phyloP scores from a whole-genome alignment of 2,113 vertebrate species.

The Pygathrix nemaeus region DNA sequence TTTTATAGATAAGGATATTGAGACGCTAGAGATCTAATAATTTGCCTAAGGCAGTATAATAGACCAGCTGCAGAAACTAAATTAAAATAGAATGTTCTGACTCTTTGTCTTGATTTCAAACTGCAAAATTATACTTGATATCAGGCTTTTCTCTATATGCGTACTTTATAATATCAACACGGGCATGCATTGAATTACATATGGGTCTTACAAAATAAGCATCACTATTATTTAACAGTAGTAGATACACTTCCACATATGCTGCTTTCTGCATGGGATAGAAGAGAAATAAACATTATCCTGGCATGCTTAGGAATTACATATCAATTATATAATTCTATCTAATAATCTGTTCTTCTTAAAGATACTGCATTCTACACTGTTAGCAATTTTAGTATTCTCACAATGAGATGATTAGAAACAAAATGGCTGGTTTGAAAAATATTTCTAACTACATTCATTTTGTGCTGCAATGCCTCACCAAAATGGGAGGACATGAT shows the following conservation, averaged over 20 bases:
- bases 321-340: conserved; percentile 8
- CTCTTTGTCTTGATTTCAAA: conserved; percentile 36
- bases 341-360: conserved; percentile 42
- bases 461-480: conserved; percentile 65
- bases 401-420: conserved; percentile 67
- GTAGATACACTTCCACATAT: neutral
- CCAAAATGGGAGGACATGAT: conserved; percentile 64
- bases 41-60: neutral
- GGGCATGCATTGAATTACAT: neutral
- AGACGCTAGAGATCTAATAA: conserved; percentile 68
- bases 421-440: conserved; percentile 68
- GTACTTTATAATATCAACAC: neutral
- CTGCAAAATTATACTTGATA: neutral
- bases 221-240: conserved; percentile 34
- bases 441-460: conserved; percentile 26
- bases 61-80: conserved; percentile 36
- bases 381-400: conserved; percentile 61
- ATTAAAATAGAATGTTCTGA: conserved; percentile 40
- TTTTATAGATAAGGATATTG: conserved; percentile 69
- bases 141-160: neutral
- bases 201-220: neutral
- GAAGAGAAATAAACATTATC: conserved; percentile 48
- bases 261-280: neutral
- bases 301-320: conserved; percentile 2
- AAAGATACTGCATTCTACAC: conserved; percentile 53